Evolutionary conservation across 1,140 invertebrate species (phyloP), one percentile per base, ranked within the genome.

Genomic region (Coenobita brevimanus): DNA sequence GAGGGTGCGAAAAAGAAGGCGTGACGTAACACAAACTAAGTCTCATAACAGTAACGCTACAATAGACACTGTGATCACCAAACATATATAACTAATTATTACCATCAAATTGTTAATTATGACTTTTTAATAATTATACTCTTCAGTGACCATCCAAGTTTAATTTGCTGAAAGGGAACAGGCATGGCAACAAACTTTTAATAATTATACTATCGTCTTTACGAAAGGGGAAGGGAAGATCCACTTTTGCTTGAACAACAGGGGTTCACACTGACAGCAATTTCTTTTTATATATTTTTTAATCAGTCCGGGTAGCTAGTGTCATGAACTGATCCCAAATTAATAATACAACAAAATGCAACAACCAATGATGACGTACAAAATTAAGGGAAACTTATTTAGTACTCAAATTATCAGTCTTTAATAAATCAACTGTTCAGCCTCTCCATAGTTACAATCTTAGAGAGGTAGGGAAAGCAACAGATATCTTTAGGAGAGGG

Each of bases 51-150:
- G 3, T 54, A 27, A 33, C 17, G 24, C 50, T 30, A 84, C 82
- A 84, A 84, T 84, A 84, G 82, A 84, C 82, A 84, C 82, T 84
- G 82, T 84, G 82, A 75, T 84, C 82, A 84, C 82, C 82, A 84
- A 43, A 84, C 50, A 50, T 50, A 50, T 50, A 8, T 8, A 36
- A 76, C n/a, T 41, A 80, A 33, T 33, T 33, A 30, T 62, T 21
- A 8, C 30, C 54, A 80, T 80, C 60, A 54, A 10, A 80, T 62
- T 69, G 54, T 84, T 75, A 84, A 30, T 84, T 33, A 75, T n/a
- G 73, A 33, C 73, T 38, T 38, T 46, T 73, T 84, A 60, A 83
- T 57, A 30, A 50, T 50, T 17, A 50, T 50, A 50, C 81, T 83
- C 43, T 73, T 73, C 81, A 83, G 33, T 71, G 43, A 83, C 81